Evolutionary conservation across 2,888 invertebrate species (phyloP).

Genomic region (Tolmerus cingulatus): DNA sequence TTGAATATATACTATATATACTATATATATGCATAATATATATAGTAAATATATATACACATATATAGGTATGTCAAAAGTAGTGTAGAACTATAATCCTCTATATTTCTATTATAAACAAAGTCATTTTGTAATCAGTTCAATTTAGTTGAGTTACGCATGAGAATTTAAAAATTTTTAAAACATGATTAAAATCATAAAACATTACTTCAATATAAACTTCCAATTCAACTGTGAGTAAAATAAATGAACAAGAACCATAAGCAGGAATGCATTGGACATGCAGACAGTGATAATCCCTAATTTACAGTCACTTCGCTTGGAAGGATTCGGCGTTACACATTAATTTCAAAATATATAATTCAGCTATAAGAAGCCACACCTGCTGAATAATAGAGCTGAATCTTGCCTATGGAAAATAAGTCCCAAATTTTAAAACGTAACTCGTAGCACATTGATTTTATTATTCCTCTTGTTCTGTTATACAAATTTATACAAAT

Average conservation of each 20-base stretch:
- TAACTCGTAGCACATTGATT: background rate
- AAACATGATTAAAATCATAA: no score
- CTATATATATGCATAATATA: no score
- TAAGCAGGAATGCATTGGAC: background rate
- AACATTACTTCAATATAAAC: background rate
- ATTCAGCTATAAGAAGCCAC: background rate
- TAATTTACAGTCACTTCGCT: background rate
- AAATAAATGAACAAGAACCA: background rate
- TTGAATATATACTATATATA: no score
- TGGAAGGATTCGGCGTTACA: background rate
- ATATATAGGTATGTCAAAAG: no score
- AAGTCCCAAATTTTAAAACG: background rate
- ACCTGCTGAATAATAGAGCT: background rate
- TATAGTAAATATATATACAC: no score
- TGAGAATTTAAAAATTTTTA: background rate
- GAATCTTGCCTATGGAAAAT: background rate
- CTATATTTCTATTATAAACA: no score
- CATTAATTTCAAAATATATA: background rate
- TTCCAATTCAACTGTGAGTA: background rate
- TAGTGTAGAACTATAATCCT: no score
- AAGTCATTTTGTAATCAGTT: no score
- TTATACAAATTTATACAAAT: slow-evolving; percentile 9
- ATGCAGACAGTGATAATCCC: background rate
- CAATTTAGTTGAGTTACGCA: no score
- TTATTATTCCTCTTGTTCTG: background rate